Evolutionary conservation across 2,797 vertebrate species (phyloP).

Genomic region (Zalophus californianus): DNA sequence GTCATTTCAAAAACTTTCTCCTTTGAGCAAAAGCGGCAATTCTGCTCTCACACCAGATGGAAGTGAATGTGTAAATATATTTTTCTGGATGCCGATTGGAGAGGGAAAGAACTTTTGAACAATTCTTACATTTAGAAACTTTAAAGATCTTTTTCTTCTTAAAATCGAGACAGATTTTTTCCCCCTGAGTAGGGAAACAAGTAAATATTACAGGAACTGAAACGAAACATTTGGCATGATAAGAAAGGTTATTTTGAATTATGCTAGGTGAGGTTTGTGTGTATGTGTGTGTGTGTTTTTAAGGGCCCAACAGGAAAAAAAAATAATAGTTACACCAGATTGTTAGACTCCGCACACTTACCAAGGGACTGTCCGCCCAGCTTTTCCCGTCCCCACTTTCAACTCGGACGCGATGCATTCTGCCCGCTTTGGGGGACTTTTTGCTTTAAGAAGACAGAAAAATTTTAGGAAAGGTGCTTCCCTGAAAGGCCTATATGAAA

Average conservation of each 20-base stretch:
- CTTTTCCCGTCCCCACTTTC: background rate
- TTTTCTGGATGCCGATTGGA: background rate
- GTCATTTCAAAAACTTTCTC: slow-evolving; percentile 44
- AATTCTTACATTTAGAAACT: slow-evolving; percentile 50
- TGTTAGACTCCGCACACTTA: background rate
- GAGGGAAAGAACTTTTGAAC: slow-evolving; percentile 25
- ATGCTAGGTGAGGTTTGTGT: background rate
- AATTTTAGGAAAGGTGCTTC: background rate
- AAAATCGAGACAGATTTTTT: slow-evolving; percentile 22
- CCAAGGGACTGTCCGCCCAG: background rate
- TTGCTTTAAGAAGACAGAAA: slow-evolving; percentile 28
- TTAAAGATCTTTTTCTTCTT: slow-evolving; percentile 55
- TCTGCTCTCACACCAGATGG: background rate
- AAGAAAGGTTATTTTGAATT: slow-evolving; percentile 58
- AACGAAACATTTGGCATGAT: slow-evolving; percentile 54
- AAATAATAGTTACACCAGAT: background rate
- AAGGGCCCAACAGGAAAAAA: background rate
- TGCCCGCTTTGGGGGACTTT: background rate
- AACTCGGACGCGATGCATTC: background rate
- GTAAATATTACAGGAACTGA: slow-evolving; percentile 2
- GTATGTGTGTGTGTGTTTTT: background rate
- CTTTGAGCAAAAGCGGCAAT: background rate
- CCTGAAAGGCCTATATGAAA: slow-evolving; percentile 6
- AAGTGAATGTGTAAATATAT: background rate
- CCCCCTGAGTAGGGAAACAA: background rate